A percentile compares a stretch with the other conserved stretches of the same genome.
Evolutionary conservation across 2,888 invertebrate genomes (phyloP).

Genomic region (Fabriciana adippe): DNA sequence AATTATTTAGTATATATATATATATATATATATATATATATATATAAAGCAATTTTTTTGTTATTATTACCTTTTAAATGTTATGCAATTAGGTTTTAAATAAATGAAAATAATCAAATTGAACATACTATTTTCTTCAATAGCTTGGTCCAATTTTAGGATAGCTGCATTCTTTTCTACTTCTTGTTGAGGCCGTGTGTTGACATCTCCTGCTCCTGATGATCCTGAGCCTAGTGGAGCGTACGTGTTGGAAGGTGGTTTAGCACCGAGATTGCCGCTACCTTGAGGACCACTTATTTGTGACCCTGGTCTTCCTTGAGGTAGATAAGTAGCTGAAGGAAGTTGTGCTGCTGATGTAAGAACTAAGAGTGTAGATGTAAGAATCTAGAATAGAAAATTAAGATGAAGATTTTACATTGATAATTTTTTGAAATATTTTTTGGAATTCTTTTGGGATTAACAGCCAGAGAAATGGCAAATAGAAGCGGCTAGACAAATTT

Average conservation of each 20-base stretch:
- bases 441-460: too few species aligned
- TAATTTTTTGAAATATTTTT: too few species aligned
- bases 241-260: too few species aligned
- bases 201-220: conserved; percentile 41
- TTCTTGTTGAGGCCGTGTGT: conserved; percentile 58
- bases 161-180: conserved; percentile 61
- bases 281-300: too few species aligned
- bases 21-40: too few species aligned
- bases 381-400: conserved; percentile 50
- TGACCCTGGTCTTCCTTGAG: conserved; percentile 16
- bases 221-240: conserved; percentile 38
- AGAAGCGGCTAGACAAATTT: too few species aligned
- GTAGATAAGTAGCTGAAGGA: conserved; percentile 55
- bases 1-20: not conserved
- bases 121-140: conserved; percentile 59
- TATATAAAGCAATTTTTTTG: too few species aligned
- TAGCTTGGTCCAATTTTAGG: conserved; percentile 59
- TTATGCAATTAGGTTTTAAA: too few species aligned
- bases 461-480: too few species aligned
- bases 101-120: not conserved
- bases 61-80: too few species aligned
- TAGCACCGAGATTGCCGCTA: too few species aligned
- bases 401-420: too few species aligned
- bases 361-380: conserved; percentile 50
- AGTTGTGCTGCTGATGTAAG: conserved; percentile 56